Conservation (phyloP, 2,797 vertebrate species). For the Catostomus latipinnis region DNA sequence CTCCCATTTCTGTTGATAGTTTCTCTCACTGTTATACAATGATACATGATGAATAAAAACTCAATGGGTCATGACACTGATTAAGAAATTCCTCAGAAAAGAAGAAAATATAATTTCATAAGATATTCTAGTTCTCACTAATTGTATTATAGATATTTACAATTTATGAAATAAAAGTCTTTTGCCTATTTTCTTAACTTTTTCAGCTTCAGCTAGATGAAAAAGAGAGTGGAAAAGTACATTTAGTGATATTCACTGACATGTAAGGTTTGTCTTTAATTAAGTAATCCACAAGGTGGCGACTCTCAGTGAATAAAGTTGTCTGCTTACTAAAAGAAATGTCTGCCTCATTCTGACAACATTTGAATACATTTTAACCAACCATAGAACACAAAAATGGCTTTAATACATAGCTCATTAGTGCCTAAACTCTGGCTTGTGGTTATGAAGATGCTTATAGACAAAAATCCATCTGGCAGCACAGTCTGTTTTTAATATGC, state of each 20-base stretch:
- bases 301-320: neutral
- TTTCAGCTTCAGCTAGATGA: constrained; percentile 10
- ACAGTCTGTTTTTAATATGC: neutral
- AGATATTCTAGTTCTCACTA: no score
- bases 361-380: neutral
- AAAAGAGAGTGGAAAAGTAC: neutral
- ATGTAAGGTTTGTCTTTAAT: no score
- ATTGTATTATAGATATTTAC: neutral
- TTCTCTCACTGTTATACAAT: neutral
- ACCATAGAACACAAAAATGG: neutral
- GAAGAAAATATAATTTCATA: no score
- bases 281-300: neutral
- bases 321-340: neutral
- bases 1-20: neutral
- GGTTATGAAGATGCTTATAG: neutral
- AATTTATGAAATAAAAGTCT: neutral
- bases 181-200: constrained; percentile 34
- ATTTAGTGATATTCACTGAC: no score
- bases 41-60: neutral
- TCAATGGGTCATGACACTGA: no score
- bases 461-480: neutral
- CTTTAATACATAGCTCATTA: neutral
- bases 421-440: neutral
- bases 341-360: no score
- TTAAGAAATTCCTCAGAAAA: no score